Evolutionary conservation across 92 coral and sea anemone genomes (phyloP).

Genomic region (Micromussa lordhowensis): DNA sequence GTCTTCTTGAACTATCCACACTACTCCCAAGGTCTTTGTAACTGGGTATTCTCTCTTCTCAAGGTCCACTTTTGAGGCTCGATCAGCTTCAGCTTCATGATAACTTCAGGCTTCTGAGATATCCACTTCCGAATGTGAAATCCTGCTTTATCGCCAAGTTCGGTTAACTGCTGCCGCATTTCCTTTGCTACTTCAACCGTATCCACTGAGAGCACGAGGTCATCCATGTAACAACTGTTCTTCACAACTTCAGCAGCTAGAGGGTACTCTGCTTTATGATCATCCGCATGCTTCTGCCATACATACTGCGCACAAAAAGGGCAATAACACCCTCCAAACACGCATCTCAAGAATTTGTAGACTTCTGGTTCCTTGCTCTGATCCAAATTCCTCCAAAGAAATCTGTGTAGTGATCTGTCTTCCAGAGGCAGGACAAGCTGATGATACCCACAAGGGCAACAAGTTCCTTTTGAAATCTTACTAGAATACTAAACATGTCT

Average conservation of each 20-base stretch:
- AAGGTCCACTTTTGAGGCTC: slow-evolving; percentile 52
- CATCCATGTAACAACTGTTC: no score
- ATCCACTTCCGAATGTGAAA: no score
- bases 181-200: slow-evolving; percentile 18
- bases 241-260: slow-evolving; percentile 58
- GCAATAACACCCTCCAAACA: slow-evolving; percentile 61
- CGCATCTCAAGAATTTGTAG: slow-evolving; percentile 20
- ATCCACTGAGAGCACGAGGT: slow-evolving; percentile 55
- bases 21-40: no score
- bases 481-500: slow-evolving; percentile 32
- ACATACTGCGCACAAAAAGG: slow-evolving; percentile 59
- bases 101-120: no score
- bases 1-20: slow-evolving; percentile 66
- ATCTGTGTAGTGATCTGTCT: no score
- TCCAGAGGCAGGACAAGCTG: slow-evolving; percentile 38
- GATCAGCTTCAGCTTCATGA: slow-evolving; percentile 47
- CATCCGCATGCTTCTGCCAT: slow-evolving; percentile 68
- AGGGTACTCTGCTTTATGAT: slow-evolving; percentile 57
- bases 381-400: slow-evolving; percentile 47
- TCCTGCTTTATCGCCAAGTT: slow-evolving; percentile 67
- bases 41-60: no score
- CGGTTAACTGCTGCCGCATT: slow-evolving; percentile 51
- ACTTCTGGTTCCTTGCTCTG: slow-evolving; percentile 43
- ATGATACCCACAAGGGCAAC: slow-evolving; percentile 35
- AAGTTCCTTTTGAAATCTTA: not conserved